Conservation (phyloP, 2,888 invertebrate genomes). For the Calameuta pallipes region DNA sequence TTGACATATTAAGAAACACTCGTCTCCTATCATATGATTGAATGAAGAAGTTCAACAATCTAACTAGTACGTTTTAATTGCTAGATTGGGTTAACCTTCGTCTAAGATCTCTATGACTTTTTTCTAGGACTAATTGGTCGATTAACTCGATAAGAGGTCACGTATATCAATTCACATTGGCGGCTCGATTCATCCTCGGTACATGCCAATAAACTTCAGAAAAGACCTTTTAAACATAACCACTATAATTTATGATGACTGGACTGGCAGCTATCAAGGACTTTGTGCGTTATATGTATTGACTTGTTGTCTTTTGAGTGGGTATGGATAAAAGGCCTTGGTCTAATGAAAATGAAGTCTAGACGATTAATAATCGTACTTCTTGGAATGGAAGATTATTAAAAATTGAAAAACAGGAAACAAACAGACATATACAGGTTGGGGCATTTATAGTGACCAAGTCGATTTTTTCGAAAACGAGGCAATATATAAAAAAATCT, state of each 20-base stretch:
- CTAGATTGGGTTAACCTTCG: conserved; percentile 32
- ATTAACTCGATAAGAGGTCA: neutral
- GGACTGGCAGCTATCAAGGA: neutral
- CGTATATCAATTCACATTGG: neutral
- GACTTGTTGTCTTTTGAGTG: neutral
- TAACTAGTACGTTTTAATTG: conserved; percentile 28
- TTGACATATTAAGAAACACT: neutral
- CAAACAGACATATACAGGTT: neutral
- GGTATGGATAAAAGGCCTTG: neutral
- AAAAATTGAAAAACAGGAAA: neutral
- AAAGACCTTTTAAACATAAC: neutral
- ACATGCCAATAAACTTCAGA: neutral
- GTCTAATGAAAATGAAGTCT: neutral
- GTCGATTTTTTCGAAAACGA: too few species aligned
- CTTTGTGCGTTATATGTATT: neutral
- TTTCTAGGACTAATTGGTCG: neutral
- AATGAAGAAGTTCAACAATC: neutral
- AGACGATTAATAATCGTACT: neutral
- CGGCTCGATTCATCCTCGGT: neutral
- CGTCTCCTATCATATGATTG: neutral
- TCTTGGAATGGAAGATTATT: neutral
- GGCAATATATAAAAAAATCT: too few species aligned
- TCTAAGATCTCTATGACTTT: neutral
- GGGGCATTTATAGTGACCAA: too few species aligned
- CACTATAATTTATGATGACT: neutral